Evolutionary conservation across 2,113 vertebrate genomes (phyloP).

Genomic region (Sprattus sprattus): DNA sequence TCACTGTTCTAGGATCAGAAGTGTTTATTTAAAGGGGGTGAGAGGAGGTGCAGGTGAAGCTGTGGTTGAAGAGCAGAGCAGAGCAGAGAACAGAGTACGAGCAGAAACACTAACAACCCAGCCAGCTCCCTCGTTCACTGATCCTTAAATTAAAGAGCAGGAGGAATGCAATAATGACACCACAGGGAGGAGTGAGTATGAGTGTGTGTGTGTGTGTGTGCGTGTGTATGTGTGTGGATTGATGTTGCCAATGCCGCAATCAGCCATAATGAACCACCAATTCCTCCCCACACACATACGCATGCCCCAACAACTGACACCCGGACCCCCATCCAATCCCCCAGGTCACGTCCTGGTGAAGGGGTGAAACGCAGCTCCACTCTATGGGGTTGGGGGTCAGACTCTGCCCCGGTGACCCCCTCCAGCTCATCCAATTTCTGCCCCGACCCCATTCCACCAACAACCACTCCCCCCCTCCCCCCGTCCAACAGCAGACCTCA

Average conservation of each 20-base stretch:
- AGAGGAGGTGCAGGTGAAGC: not conserved
- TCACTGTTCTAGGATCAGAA: not conserved
- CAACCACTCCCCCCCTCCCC: not conserved
- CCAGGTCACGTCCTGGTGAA: slow-evolving; percentile 62
- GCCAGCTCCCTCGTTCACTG: slow-evolving; percentile 36
- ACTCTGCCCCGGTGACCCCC: not conserved
- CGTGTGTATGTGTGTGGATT: not conserved
- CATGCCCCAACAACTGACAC: not conserved
- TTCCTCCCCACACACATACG: slow-evolving; percentile 5
- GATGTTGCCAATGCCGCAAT: not conserved
- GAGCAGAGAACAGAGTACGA: not conserved
- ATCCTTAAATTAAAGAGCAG: slow-evolving; percentile 66
- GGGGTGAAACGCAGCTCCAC: slow-evolving; percentile 47
- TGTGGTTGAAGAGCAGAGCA: not conserved
- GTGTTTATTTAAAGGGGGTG: not conserved
- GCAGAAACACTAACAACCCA: not conserved
- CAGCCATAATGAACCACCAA: slow-evolving; percentile 24
- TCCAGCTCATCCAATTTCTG: not conserved
- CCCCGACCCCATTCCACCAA: not conserved
- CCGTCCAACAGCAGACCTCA: not conserved
- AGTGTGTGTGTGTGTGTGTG: not conserved
- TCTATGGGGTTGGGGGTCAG: not conserved
- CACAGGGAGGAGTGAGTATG: slow-evolving; percentile 23
- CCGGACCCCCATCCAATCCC: slow-evolving; percentile 9
- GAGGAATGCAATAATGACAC: slow-evolving; percentile 65